These are phyloP conservation scores for Pheucticus melanocephalus DNA, from an alignment of 2,113 vertebrate genomes.

Conservation along the genomic window DNA sequence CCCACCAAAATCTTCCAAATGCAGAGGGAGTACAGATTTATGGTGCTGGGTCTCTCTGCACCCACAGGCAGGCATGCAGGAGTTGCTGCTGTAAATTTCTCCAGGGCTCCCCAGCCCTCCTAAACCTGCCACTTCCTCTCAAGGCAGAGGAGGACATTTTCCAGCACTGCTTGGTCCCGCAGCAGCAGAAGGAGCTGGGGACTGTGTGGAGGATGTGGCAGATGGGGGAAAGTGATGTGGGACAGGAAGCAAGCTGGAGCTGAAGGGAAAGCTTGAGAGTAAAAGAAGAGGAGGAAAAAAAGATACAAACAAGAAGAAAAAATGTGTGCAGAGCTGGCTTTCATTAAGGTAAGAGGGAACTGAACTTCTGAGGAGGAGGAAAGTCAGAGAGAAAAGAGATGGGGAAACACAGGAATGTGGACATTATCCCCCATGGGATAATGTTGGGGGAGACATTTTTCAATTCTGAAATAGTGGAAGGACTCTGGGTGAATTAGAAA, in stretches of 20 bases:
- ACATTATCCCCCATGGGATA: background rate
- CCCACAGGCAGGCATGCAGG: background rate
- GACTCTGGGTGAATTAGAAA: background rate
- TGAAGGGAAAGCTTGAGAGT: background rate
- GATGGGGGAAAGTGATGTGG: background rate
- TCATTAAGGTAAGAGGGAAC: background rate
- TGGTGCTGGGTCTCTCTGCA: background rate
- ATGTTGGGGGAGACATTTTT: background rate
- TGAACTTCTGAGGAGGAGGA: background rate
- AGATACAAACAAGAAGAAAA: background rate
- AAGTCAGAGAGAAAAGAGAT: background rate
- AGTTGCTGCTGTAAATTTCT: background rate
- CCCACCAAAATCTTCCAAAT: background rate
- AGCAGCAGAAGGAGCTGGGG: background rate
- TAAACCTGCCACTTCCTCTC: background rate
- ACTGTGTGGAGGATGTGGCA: background rate
- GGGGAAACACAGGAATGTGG: background rate
- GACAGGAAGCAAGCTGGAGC: background rate
- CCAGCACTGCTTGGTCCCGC: rapidly evolving
- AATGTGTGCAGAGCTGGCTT: background rate
- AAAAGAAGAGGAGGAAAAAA: background rate
- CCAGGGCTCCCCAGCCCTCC: background rate
- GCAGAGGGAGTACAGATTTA: background rate
- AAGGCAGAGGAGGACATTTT: background rate
- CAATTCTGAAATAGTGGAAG: background rate